A percentile compares a stretch with the other conserved stretches of the same genome.
These are phyloP conservation scores for Actinernus sp. DNA, from an alignment of 92 coral and sea anemone species.

Conservation along the genomic window DNA sequence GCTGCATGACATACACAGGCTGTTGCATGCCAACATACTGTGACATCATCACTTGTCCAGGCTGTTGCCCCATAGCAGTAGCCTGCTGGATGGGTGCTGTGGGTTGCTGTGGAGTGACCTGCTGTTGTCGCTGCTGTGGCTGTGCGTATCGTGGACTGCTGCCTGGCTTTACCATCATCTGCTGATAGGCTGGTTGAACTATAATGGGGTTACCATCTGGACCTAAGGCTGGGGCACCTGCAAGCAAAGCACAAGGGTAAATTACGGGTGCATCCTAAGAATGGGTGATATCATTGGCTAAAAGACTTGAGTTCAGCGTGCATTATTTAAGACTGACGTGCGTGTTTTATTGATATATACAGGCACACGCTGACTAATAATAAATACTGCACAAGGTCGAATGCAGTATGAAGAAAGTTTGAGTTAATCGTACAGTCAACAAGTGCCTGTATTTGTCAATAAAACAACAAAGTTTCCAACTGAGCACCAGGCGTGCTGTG, in stretches of 20 bases:
- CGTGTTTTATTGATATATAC: too few relatives aligned
- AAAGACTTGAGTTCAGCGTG: too few relatives aligned
- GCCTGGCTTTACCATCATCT: conserved; percentile 75
- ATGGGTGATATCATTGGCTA: too few relatives aligned
- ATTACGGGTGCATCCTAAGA: too few relatives aligned
- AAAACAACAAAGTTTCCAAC: too few relatives aligned
- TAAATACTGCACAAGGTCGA: too few relatives aligned
- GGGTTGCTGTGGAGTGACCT: conserved; percentile 35
- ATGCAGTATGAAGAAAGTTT: too few relatives aligned
- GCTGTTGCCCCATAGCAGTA: conserved; percentile 3
- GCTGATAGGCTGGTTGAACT: conserved; percentile 84
- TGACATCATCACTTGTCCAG: conserved; percentile 63
- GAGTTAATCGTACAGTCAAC: too few relatives aligned
- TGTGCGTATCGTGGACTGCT: conserved; percentile 47
- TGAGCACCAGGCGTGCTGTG: too few relatives aligned
- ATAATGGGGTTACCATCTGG: conserved; percentile 79
- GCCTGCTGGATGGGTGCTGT: conserved; percentile 46
- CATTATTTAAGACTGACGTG: too few relatives aligned
- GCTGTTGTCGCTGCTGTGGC: conserved; percentile 47
- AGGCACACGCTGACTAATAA: neutral
- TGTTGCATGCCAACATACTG: conserved; percentile 81
- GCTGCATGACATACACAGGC: conserved; percentile 79
- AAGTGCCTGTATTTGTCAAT: too few relatives aligned
- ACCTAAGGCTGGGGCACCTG: conserved; percentile 82
- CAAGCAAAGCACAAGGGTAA: too few relatives aligned